Percentiles rank a stretch among this genome's conserved stretches.
Evolutionary conservation across 2,888 invertebrate species (phyloP).

Genomic region (Tetragonula carbonaria): DNA sequence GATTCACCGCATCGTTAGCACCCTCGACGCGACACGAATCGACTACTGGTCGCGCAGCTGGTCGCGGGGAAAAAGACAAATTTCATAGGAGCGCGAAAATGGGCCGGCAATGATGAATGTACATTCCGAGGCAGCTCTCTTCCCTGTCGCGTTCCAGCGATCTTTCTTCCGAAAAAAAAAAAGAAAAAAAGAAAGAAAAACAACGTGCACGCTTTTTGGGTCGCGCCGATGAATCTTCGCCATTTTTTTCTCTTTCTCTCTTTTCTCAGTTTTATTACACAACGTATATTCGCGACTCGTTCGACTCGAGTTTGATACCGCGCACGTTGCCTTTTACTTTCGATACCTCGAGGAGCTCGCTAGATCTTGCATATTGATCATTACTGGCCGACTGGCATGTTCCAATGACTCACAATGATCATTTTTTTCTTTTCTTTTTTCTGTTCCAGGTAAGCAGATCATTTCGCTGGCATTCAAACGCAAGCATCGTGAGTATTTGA

Average conservation of each 20-base stretch:
- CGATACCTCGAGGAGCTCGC: neutral
- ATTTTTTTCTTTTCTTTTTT: slow-evolving; percentile 45
- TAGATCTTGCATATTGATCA: too few relatives aligned
- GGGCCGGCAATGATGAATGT: slow-evolving; percentile 33
- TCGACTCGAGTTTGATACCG: neutral
- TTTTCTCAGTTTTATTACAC: neutral
- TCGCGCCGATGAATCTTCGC: neutral
- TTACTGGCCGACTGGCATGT: neutral
- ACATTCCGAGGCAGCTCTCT: neutral
- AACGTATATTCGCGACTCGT: neutral
- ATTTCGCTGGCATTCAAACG: slow-evolving; percentile 34
- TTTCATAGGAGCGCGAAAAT: slow-evolving; percentile 28
- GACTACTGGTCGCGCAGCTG: neutral
- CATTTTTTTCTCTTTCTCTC: neutral
- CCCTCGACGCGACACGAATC: neutral
- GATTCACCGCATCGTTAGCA: slow-evolving; percentile 43
- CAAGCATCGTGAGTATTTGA: slow-evolving; percentile 52
- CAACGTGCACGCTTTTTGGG: neutral
- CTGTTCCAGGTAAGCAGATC: slow-evolving; percentile 69
- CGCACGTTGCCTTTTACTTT: neutral
- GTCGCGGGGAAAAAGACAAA: slow-evolving; percentile 10
- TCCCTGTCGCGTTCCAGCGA: neutral
- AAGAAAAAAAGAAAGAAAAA: neutral
- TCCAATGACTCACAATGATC: slow-evolving; percentile 32
- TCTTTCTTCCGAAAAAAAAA: slow-evolving; percentile 12